phyloP scores from a whole-genome alignment of 2,113 vertebrate genomes.

The Pyxicephalus adspersus region DNA sequence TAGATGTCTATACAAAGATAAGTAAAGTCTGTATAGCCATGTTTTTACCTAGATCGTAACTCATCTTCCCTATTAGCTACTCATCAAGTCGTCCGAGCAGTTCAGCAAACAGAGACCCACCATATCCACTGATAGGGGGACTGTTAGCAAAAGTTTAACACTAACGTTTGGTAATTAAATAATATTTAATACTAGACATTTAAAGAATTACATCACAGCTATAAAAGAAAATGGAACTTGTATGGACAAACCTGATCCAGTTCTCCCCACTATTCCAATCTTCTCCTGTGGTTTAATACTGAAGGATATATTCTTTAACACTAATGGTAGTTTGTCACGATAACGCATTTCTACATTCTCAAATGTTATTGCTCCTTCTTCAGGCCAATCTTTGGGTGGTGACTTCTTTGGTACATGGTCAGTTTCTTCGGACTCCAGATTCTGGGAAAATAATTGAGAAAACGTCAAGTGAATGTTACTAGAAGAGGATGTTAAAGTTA shows the following conservation, averaged over 20 bases:
- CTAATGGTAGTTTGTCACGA: constrained; percentile 72
- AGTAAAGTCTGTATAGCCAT: too few relatives aligned
- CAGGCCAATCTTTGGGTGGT: constrained; percentile 73
- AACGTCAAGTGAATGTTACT: neutral
- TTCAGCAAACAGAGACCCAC: too few relatives aligned
- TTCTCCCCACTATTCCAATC: constrained; percentile 79
- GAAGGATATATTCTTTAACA: constrained; percentile 77
- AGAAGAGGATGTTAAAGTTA: too few relatives aligned
- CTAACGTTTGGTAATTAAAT: too few relatives aligned
- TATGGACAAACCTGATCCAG: constrained; percentile 74
- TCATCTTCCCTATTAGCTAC: too few relatives aligned
- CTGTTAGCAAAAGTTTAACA: too few relatives aligned
- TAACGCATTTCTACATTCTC: constrained; percentile 79
- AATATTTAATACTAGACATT: constrained; percentile 16
- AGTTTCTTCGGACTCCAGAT: constrained; percentile 72
- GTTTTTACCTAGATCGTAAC: too few relatives aligned
- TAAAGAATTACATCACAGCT: neutral
- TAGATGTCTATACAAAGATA: too few relatives aligned
- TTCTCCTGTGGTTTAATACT: constrained; percentile 74
- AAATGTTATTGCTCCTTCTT: constrained; percentile 73
- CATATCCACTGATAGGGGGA: too few relatives aligned
- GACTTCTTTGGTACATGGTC: constrained; percentile 56
- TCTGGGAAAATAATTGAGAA: constrained; percentile 59
- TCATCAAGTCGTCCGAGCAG: too few relatives aligned
- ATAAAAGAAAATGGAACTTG: neutral